These are phyloP conservation scores for Maylandia zebra DNA, from an alignment of 2,113 vertebrate species.

Conservation along the genomic window DNA sequence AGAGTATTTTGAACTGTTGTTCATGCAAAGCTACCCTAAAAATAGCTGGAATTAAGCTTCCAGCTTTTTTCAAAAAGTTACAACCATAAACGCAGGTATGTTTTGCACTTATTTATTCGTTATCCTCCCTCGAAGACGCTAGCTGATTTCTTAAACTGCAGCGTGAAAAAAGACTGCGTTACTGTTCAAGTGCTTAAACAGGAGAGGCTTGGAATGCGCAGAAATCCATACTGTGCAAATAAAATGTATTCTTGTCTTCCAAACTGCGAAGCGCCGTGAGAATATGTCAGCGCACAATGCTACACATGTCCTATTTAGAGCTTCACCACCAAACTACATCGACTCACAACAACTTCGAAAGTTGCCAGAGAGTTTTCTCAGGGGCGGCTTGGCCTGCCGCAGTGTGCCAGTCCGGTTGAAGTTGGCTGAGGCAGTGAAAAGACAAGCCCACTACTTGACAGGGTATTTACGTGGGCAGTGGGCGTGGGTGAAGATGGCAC, in stretches of 20 bases:
- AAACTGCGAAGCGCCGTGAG: conserved; percentile 2
- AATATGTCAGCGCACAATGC: conserved; percentile 48
- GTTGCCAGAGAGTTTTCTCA: conserved; percentile 64
- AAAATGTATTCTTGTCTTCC: conserved; percentile 21
- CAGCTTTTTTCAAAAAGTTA: neutral
- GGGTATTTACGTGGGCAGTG: conserved; percentile 71
- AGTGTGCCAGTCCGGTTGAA: conserved; percentile 45
- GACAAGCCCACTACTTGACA: conserved; percentile 61
- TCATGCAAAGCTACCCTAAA: neutral
- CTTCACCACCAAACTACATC: conserved; percentile 26
- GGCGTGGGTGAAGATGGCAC: conserved; percentile 71
- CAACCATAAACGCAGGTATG: neutral
- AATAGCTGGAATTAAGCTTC: neutral
- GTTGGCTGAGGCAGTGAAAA: conserved; percentile 62
- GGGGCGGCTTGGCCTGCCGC: conserved; percentile 42
- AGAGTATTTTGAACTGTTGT: neutral
- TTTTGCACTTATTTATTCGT: neutral
- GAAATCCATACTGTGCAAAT: neutral
- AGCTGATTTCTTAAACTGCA: neutral
- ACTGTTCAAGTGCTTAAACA: neutral
- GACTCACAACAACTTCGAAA: conserved; percentile 53
- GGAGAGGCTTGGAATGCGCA: neutral
- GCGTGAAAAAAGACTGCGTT: neutral
- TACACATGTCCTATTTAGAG: conserved; percentile 56
- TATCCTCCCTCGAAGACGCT: neutral